phyloP scores from a whole-genome alignment of 2,888 invertebrate species.

The Acrobasis consociella region DNA sequence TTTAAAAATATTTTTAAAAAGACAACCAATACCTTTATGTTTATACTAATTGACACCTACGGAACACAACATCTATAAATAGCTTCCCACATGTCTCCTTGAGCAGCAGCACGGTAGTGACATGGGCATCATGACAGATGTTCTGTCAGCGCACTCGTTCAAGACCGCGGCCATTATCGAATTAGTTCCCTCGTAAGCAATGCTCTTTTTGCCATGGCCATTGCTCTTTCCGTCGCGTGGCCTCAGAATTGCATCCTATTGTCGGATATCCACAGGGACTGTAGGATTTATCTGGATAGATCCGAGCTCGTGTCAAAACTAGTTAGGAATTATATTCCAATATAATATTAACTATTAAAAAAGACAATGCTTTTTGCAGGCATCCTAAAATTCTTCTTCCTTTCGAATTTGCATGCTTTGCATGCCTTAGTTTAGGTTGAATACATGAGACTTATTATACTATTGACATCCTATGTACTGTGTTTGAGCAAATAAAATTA shows the following conservation, averaged over 20 bases:
- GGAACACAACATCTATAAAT: slow-evolving; percentile 15
- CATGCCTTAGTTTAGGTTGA: no score
- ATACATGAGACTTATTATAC: no score
- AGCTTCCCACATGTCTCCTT: slow-evolving; percentile 8
- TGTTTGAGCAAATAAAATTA: no score
- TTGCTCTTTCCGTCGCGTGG: slow-evolving; percentile 57
- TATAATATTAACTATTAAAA: no score
- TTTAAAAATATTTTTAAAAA: no score
- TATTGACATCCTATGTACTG: no score
- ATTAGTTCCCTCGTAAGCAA: slow-evolving; percentile 66
- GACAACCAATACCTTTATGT: no score
- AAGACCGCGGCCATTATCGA: slow-evolving; percentile 79
- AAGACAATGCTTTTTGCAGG: no score
- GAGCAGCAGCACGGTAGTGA: slow-evolving; percentile 1
- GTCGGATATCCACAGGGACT: slow-evolving; percentile 8
- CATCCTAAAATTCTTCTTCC: no score
- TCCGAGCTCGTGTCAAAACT: background rate
- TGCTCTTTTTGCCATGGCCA: slow-evolving; percentile 80
- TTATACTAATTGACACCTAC: background rate
- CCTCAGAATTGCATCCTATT: slow-evolving; percentile 26
- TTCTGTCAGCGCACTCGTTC: slow-evolving; percentile 61
- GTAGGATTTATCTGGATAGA: slow-evolving; percentile 2
- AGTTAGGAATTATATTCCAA: background rate
- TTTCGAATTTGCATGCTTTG: no score
- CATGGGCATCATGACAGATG: slow-evolving; percentile 55